These are phyloP conservation scores for Nothobranchius furzeri DNA, from an alignment of 2,113 vertebrate genomes.

Conservation along the genomic window DNA sequence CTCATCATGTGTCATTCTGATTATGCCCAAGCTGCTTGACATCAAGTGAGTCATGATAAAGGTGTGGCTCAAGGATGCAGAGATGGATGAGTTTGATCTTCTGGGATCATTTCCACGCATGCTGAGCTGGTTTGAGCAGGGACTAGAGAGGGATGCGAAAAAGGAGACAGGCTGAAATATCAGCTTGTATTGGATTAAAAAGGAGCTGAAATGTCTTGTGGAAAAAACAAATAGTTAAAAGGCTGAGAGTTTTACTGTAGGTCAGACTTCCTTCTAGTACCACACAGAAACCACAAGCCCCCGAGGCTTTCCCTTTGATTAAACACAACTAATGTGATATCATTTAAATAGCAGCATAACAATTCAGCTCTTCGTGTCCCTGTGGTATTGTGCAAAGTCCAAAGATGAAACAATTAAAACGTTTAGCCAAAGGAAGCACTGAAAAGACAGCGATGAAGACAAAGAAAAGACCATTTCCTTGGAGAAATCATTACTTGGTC, in stretches of 20 bases:
- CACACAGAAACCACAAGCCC: constrained; percentile 14
- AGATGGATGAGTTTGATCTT: constrained; percentile 8
- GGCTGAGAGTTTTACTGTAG: not conserved
- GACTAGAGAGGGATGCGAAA: not conserved
- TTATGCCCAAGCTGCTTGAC: constrained; percentile 19
- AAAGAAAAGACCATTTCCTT: constrained; percentile 2
- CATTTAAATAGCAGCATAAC: not conserved
- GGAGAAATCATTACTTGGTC: not conserved
- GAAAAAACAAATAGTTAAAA: not conserved
- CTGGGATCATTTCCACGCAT: constrained; percentile 4
- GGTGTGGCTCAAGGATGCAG: constrained; percentile 21
- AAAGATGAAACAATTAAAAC: not conserved
- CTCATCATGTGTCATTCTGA: constrained; percentile 39
- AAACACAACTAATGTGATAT: constrained; percentile 1
- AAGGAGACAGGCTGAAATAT: not conserved
- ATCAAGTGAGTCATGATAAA: constrained; percentile 29
- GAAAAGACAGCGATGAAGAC: not conserved
- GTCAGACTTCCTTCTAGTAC: constrained; percentile 1
- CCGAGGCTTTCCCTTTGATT: not conserved
- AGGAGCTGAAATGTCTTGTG: not conserved
- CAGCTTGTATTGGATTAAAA: not conserved
- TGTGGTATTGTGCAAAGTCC: not conserved
- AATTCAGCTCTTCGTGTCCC: not conserved
- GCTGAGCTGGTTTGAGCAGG: constrained; percentile 12
- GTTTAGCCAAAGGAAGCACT: not conserved